Evolutionary conservation across 1,140 invertebrate species (phyloP), one percentile per base, ranked within the genome.

Genomic region (Leptinotarsa lineolata): DNA sequence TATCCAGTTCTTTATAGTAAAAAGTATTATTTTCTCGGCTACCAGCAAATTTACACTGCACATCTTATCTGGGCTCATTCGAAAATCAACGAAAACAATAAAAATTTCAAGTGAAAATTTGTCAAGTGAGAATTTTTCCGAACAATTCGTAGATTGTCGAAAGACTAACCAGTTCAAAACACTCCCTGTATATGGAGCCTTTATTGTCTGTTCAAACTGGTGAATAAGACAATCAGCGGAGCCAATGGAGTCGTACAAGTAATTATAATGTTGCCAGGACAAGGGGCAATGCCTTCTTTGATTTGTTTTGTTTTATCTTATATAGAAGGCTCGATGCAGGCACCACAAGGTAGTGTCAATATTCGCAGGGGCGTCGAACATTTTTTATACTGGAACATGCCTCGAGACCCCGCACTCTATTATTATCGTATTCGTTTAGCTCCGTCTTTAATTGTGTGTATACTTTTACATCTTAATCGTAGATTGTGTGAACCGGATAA

Each of bases 381-480:
- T 65, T 67, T 78, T 74, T 76, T 76, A 68, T 67, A 45, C 72
- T 61, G 69, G 30, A 78, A 21, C 15, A 72, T 68, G 75, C 76
- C 76, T 69, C 67, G 74, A 70, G 78, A 69, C 46, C 74, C 74
- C 71, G 72, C 67, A 77, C 72, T 74, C 72, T 79, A 73, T 77
- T 77, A 79, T 79, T 79, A 79, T 77, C 78, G 72, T 65, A 74
- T 77, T 79, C 76, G 74, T 68, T 67, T 72, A 75, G 64, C 74
- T 68, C 63, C 74, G 24, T 70, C 65, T 68, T 65, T 75, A 75
- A 75, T 75, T 75, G 74, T 72, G 59, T 75, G 74, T 75, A 72
- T 70, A 71, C 66, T 70, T 74, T 71, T 67, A 72, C 63, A 72
- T 72, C 71, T 72, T 59, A 66, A 72, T 72, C 64, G 46, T 3